Conservation (phyloP, 2,797 vertebrate genomes). For the Echiichthys vipera region DNA sequence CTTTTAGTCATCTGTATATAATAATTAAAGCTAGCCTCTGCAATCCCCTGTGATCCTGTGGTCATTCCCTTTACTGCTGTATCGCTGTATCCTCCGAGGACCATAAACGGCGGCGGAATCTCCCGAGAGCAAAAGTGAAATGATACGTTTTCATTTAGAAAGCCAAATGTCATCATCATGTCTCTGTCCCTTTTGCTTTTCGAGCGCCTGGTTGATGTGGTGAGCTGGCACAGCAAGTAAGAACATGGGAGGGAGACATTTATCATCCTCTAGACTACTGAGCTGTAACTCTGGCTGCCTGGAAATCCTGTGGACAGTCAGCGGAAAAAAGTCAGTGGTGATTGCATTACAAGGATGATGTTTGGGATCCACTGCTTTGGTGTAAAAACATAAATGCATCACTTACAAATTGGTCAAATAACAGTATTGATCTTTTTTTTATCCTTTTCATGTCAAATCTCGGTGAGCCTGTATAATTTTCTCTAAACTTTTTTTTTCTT, state of each 20-base stretch:
- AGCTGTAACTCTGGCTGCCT: constrained; percentile 80
- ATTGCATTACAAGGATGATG: constrained; percentile 72
- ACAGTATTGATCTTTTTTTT: constrained; percentile 7
- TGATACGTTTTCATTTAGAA: constrained; percentile 85
- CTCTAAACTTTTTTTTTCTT: not conserved
- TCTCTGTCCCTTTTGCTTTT: constrained; percentile 80
- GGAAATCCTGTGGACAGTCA: constrained; percentile 75
- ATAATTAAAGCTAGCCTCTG: constrained; percentile 75
- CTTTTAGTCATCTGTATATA: constrained; percentile 85
- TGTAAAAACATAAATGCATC: constrained; percentile 46
- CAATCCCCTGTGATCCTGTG: constrained; percentile 82
- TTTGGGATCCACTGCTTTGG: constrained; percentile 42
- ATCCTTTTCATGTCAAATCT: not conserved
- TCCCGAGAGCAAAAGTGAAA: constrained; percentile 79
- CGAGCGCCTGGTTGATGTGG: constrained; percentile 84
- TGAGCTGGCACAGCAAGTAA: constrained; percentile 82
- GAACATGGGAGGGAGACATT: constrained; percentile 83
- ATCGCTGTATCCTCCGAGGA: constrained; percentile 61
- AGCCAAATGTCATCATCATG: constrained; percentile 84
- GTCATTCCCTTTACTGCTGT: constrained; percentile 77
- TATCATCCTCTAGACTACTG: constrained; percentile 80
- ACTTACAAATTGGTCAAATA: constrained; percentile 23
- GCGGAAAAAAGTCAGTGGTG: constrained; percentile 42
- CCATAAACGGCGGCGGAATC: constrained; percentile 66
- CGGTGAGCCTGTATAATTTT: constrained; percentile 7